Evolutionary conservation across 2,113 vertebrate species (phyloP), one percentile per base, ranked within the genome.

Genomic region (Apaloderma vittatum): DNA sequence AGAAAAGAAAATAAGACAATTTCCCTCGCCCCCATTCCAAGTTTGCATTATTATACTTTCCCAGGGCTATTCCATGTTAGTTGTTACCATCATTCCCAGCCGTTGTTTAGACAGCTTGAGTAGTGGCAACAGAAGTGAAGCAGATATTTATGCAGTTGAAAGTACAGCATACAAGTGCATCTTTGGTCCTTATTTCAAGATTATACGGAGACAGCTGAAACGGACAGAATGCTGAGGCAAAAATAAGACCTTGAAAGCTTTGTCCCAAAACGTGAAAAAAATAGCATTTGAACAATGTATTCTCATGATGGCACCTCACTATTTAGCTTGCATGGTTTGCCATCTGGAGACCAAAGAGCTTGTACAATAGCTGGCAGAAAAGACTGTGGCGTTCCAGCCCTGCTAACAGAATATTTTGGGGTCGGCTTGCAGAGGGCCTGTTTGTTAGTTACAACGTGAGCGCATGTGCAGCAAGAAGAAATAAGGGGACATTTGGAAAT

Each of bases 41-140:
- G 98, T 97, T 89, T 77, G 96, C 97, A 95, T 98, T 98, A 97
- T 98, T 98, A 76, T 67, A 96, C 97, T 98, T 99, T 99, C 98
- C 99, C 99, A 99, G 98, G 98, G 97, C 97, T 98, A 96, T 98
- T 98, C 98, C 98, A 97, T 97, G 97, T 94, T 98, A 96, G 97
- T 97, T 98, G 98, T 98, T 98, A 96, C 98, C 95, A 66, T 98
- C 98, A 71, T 91, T 97, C 97, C 36, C 97, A 65, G 96, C 97
- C 94, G 21, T 97, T 99, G 99, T 99, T 99, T 99, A 73, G 98
- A 99, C 99, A 99, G 99, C 99, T 99, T 99, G 99, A 98, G 95
- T 87, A 91, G 92, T 9, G 63, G 75, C 49, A 96, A 79, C 71
- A 92, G 77, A 95, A 96, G 68, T 55, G 98, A 97, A 97, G 97